phyloP scores from a whole-genome alignment of 1,140 invertebrate genomes.

The Brachionus sp. region DNA sequence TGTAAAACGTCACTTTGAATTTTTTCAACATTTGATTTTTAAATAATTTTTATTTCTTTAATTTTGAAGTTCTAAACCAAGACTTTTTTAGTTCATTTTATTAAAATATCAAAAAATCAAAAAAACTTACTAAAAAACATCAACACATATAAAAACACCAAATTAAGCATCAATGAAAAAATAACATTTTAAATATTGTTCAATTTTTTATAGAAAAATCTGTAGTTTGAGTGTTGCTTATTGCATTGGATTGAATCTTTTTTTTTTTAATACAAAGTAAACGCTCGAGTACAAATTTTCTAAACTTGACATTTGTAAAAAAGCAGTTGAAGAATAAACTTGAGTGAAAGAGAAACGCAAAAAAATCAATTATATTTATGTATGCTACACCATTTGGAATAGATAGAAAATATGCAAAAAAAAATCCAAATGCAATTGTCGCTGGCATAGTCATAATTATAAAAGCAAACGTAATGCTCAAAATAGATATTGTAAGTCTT shows the following conservation, averaged over 20 bases:
- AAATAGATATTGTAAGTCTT: neutral
- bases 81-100: too few species aligned
- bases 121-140: too few species aligned
- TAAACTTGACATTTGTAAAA: slow-evolving; percentile 8
- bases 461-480: slow-evolving; percentile 20
- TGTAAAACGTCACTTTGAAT: too few species aligned
- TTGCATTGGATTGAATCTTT: neutral
- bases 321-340: slow-evolving; percentile 7
- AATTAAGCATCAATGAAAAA: neutral
- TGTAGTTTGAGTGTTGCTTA: neutral
- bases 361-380: neutral
- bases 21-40: too few species aligned
- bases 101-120: too few species aligned
- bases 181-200: neutral
- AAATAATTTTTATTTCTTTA: too few species aligned
- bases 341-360: neutral
- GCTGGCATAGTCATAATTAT: slow-evolving; percentile 25
- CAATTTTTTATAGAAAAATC: neutral
- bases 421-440: slow-evolving; percentile 19
- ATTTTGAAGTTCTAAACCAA: too few species aligned
- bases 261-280: neutral
- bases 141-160: neutral
- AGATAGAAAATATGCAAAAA: neutral
- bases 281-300: neutral
- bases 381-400: neutral